These are phyloP conservation scores for Lamprotornis superbus DNA, from an alignment of 2,113 vertebrate species.

Conservation along the genomic window DNA sequence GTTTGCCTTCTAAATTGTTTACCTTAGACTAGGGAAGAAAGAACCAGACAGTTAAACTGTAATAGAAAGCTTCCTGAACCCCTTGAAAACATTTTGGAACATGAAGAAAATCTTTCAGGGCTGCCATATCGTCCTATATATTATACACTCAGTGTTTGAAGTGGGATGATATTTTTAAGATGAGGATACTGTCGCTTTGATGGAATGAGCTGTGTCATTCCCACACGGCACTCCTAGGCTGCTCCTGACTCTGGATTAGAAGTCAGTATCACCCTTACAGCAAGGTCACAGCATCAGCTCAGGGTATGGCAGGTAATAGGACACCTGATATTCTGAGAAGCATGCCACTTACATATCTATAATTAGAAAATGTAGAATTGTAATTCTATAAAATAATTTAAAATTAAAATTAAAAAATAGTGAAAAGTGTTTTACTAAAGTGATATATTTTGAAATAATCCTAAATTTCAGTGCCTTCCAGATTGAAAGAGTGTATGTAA, in stretches of 20 bases:
- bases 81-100: not conserved
- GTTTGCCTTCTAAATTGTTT: not conserved
- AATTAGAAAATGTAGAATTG: not conserved
- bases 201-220: not conserved
- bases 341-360: not conserved
- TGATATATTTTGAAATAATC: not conserved
- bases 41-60: not conserved
- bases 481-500: not conserved
- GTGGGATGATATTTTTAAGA: not conserved
- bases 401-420: not conserved
- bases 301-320: not conserved
- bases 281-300: not conserved
- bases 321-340: not conserved
- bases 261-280: not conserved
- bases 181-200: not conserved
- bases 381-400: not conserved
- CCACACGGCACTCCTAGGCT: not conserved
- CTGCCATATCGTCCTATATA: not conserved
- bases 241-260: not conserved
- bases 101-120: not conserved
- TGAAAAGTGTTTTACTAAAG: not conserved
- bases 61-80: not conserved
- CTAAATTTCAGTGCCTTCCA: not conserved
- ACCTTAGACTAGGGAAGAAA: not conserved
- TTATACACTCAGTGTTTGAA: rapidly evolving